phyloP scores from a whole-genome alignment of 2,888 invertebrate species.

The Cloeon dipterum region DNA sequence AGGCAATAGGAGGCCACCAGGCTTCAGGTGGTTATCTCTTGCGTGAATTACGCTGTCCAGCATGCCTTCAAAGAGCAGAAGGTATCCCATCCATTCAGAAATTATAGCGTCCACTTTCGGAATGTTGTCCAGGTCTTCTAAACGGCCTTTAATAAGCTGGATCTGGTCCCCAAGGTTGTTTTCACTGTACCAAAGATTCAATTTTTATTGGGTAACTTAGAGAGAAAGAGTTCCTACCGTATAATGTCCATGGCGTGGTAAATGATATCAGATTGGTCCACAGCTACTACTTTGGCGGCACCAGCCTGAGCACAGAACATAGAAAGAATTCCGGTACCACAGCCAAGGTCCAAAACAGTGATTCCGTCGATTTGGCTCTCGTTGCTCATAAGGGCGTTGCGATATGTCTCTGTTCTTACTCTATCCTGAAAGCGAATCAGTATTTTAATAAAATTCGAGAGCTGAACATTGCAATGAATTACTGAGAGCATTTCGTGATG shows the following conservation, averaged over 20 bases:
- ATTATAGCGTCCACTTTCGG: conserved; percentile 77
- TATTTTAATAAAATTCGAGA: not conserved
- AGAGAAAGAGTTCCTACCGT: conserved; percentile 25
- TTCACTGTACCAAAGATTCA: too few species aligned
- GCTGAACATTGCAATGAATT: conserved; percentile 11
- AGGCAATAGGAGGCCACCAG: conserved; percentile 58
- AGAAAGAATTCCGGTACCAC: conserved; percentile 91
- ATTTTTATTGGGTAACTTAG: conserved; percentile 1
- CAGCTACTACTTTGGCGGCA: conserved; percentile 69
- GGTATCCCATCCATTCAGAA: conserved; percentile 99
- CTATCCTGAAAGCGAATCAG: conserved; percentile 30
- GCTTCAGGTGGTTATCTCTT: conserved; percentile 52
- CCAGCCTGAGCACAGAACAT: conserved; percentile 96
- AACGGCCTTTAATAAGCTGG: conserved; percentile 55
- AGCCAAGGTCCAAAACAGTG: conserved; percentile 83
- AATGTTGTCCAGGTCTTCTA: conserved; percentile 59
- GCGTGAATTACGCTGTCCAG: conserved; percentile 80
- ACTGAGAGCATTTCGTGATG: conserved; percentile 87
- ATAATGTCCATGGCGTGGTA: conserved; percentile 91
- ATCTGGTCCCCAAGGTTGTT: conserved; percentile 51
- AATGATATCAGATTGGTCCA: conserved; percentile 91
- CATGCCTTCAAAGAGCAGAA: conserved; percentile 91
- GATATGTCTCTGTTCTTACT: conserved; percentile 68
- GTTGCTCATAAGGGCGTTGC: conserved; percentile 60
- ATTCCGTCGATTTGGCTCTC: conserved; percentile 42